A percentile compares a stretch with the other conserved stretches of the same genome.
Evolutionary conservation across 2,113 vertebrate genomes (phyloP).

Genomic region (Merops nubicus): DNA sequence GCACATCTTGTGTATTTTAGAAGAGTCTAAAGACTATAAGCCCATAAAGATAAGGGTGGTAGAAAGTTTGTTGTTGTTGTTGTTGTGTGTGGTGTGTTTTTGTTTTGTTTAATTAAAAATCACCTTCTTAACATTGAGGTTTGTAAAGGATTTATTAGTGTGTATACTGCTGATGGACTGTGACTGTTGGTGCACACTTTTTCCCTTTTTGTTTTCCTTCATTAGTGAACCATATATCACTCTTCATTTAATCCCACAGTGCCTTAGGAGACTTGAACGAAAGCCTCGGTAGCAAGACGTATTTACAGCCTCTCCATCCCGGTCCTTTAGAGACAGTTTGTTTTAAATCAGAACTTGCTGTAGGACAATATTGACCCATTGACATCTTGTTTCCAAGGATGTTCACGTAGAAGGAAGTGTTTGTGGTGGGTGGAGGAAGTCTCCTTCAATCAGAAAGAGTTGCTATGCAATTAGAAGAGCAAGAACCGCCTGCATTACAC

Average conservation of each 20-base stretch:
- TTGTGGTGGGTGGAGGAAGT: conserved; percentile 40
- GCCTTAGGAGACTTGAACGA: neutral
- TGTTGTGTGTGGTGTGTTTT: too few relatives aligned
- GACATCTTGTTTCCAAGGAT: neutral
- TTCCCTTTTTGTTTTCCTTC: neutral
- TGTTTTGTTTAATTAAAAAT: too few relatives aligned
- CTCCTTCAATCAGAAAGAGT: neutral
- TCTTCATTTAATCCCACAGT: neutral
- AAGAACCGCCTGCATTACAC: conserved; percentile 16
- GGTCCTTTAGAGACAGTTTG: neutral
- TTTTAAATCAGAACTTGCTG: neutral
- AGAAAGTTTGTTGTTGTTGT: too few relatives aligned
- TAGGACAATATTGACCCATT: neutral
- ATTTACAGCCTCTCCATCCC: neutral
- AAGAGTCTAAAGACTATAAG: neutral
- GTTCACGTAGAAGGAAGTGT: neutral
- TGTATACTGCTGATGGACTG: neutral
- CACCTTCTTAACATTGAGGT: neutral
- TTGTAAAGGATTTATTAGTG: neutral
- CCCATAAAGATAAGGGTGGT: neutral
- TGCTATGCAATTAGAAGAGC: conserved; percentile 43
- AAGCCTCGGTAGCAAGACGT: neutral
- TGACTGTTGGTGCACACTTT: neutral
- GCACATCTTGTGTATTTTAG: neutral
- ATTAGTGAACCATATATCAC: neutral